These are phyloP conservation scores for Cyprinodon variegatus DNA, from an alignment of 2,113 vertebrate genomes.

Conservation along the genomic window DNA sequence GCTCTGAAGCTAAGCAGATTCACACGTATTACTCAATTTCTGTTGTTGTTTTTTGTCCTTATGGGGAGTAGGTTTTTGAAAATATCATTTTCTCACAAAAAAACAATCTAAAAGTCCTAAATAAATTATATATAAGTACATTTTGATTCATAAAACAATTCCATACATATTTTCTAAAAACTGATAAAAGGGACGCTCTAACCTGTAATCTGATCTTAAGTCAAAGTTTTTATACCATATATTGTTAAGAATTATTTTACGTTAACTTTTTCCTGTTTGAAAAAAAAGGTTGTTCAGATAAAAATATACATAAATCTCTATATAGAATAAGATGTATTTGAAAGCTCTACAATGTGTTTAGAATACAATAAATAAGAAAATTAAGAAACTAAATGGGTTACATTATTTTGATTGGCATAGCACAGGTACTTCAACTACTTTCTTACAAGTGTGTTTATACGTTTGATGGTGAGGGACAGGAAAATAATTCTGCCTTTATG, in stretches of 20 bases:
- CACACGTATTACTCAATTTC: too few species aligned
- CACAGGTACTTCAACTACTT: conserved; percentile 23
- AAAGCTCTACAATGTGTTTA: neutral
- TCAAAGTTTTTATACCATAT: neutral
- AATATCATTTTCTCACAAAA: too few species aligned
- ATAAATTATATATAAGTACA: too few species aligned
- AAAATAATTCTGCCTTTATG: conserved; percentile 19
- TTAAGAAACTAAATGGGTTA: neutral
- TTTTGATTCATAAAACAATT: too few species aligned
- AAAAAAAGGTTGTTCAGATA: neutral
- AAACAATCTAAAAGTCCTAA: too few species aligned
- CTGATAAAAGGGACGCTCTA: too few species aligned
- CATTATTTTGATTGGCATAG: conserved; percentile 1
- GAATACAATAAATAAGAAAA: neutral
- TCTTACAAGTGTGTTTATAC: conserved; percentile 14
- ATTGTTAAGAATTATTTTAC: neutral
- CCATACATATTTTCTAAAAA: too few species aligned
- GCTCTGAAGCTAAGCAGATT: too few species aligned
- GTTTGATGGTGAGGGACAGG: neutral
- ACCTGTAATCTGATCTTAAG: too few species aligned
- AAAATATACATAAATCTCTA: neutral
- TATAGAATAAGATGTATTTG: neutral
- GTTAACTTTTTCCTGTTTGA: neutral
- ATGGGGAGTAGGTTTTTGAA: too few species aligned
- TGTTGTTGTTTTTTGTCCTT: too few species aligned